Evolutionary conservation across 1,140 invertebrate species (phyloP).

Genomic region (Drosophila subobscura): DNA sequence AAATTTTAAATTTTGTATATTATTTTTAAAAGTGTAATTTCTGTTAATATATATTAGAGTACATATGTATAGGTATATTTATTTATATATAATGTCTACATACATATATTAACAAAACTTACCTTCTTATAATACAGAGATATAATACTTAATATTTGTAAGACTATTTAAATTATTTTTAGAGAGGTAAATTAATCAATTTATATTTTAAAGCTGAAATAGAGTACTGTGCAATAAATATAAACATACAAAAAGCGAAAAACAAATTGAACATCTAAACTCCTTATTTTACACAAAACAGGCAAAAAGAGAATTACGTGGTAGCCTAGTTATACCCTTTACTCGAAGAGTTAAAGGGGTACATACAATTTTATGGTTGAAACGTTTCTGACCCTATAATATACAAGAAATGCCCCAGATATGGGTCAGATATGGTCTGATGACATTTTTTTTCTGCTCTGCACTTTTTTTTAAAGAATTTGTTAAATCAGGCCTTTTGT

Average conservation of each 20-base stretch:
- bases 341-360: too few species aligned
- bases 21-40: conserved; percentile 42
- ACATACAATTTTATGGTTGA: too few species aligned
- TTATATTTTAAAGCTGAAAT: conserved; percentile 42
- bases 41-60: conserved; percentile 38
- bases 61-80: conserved; percentile 11
- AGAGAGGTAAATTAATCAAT: conserved; percentile 38
- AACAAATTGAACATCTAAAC: conserved; percentile 40
- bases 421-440: too few species aligned
- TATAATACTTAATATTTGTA: conserved; percentile 20
- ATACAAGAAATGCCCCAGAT: too few species aligned
- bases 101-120: conserved; percentile 51
- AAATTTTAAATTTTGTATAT: conserved; percentile 48
- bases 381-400: too few species aligned
- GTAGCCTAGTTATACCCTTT: too few species aligned
- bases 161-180: conserved; percentile 37
- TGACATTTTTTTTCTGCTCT: too few species aligned
- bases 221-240: conserved; percentile 66
- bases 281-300: too few species aligned
- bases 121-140: conserved; percentile 34
- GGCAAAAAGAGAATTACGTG: too few species aligned
- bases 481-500: too few species aligned
- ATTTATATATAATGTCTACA: conserved; percentile 46
- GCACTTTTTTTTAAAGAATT: too few species aligned
- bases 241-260: conserved; percentile 39